phyloP scores from a whole-genome alignment of 2,888 invertebrate genomes.

The Drosophila suboccidentalis region DNA sequence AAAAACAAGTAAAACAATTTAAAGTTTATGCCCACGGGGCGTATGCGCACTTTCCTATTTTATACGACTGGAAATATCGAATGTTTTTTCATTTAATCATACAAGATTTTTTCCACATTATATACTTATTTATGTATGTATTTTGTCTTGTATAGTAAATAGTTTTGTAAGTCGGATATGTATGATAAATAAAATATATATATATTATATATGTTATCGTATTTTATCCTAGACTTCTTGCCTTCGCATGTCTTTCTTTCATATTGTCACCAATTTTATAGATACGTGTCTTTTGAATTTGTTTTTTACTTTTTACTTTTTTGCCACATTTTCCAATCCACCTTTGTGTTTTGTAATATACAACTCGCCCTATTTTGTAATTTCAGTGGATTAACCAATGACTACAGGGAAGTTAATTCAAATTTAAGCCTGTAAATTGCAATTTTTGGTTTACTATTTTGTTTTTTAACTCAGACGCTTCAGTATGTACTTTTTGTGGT shows the following conservation, averaged over 20 bases:
- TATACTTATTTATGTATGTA: slow-evolving; percentile 26
- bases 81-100: slow-evolving; percentile 61
- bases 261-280: slow-evolving; percentile 19
- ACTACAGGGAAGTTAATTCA: slow-evolving; percentile 79
- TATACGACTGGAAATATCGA: slow-evolving; percentile 42
- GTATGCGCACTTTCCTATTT: slow-evolving; percentile 51
- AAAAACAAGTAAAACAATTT: slow-evolving; percentile 36
- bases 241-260: slow-evolving; percentile 56
- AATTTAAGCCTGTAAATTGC: slow-evolving; percentile 60
- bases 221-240: slow-evolving; percentile 46
- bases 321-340: slow-evolving; percentile 51
- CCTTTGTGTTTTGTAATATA: slow-evolving; percentile 48
- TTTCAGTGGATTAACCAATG: slow-evolving; percentile 76
- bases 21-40: slow-evolving; percentile 50
- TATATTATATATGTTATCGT: slow-evolving; percentile 35
- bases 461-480: slow-evolving; percentile 41
- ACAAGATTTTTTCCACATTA: slow-evolving; percentile 9
- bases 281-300: slow-evolving; percentile 14
- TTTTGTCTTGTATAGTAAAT: slow-evolving; percentile 56
- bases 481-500: slow-evolving; percentile 10
- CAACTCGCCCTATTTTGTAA: slow-evolving; percentile 65
- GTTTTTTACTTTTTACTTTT: slow-evolving; percentile 19
- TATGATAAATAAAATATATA: slow-evolving; percentile 33
- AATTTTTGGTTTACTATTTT: slow-evolving; percentile 1
- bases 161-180: slow-evolving; percentile 38